Evolutionary conservation across 2,888 invertebrate species (phyloP).

Genomic region (Epirrhoe tristata): DNA sequence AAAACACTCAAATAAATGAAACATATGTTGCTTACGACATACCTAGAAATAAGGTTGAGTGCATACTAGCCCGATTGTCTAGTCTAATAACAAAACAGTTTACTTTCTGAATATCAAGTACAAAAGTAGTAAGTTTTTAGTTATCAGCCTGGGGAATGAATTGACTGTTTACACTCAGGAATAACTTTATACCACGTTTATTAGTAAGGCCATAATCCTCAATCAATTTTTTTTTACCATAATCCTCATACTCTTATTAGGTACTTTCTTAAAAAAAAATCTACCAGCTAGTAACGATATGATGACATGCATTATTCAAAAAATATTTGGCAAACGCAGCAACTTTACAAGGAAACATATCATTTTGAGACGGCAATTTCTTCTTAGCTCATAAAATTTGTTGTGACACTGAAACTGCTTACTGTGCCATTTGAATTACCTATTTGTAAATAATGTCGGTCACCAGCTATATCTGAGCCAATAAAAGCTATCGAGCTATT

Average conservation of each 20-base stretch:
- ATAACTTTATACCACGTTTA: too few species aligned
- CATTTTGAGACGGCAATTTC: constrained; percentile 16
- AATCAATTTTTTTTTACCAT: too few species aligned
- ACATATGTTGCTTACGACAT: constrained; percentile 1
- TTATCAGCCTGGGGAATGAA: too few species aligned
- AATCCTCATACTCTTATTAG: too few species aligned
- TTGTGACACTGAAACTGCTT: constrained; percentile 17
- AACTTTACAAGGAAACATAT: constrained; percentile 12
- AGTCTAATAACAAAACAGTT: not conserved
- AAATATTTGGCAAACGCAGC: constrained; percentile 9
- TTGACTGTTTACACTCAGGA: too few species aligned
- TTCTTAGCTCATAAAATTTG: constrained; percentile 21
- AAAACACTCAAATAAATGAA: constrained; percentile 6
- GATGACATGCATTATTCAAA: not conserved
- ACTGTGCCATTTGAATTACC: constrained; percentile 10
- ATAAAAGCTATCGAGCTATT: not conserved
- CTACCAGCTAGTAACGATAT: too few species aligned
- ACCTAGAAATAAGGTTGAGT: constrained; percentile 5
- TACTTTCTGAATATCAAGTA: not conserved
- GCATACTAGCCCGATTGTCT: not conserved
- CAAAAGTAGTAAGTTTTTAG: not conserved
- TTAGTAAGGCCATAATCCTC: too few species aligned
- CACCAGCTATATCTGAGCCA: not conserved
- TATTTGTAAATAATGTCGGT: constrained; percentile 6
- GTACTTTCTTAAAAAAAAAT: too few species aligned